Percentiles rank a stretch among this genome's conserved stretches.
Evolutionary conservation across 2,797 vertebrate species (phyloP).

Genomic region (Perodicticus potto): DNA sequence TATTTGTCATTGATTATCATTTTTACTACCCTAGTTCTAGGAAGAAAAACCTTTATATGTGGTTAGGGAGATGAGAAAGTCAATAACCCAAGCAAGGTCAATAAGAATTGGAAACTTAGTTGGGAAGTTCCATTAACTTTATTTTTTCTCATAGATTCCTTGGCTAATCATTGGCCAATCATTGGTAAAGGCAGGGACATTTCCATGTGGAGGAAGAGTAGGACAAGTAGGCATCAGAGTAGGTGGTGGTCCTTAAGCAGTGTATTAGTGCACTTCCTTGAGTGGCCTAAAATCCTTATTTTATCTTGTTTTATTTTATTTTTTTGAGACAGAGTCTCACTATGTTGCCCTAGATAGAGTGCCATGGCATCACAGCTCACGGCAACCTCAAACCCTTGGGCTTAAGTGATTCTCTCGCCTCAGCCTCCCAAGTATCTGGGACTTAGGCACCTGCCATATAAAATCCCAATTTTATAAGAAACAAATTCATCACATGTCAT

Average conservation of each 20-base stretch:
- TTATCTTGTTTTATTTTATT: too few relatives aligned
- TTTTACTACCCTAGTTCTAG: not conserved
- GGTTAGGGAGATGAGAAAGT: conserved; percentile 17
- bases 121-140: conserved; percentile 10
- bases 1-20: conserved; percentile 16
- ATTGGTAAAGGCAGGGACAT: not conserved
- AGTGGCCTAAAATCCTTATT: not conserved
- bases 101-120: not conserved
- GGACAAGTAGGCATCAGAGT: not conserved
- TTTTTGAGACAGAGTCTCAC: too few relatives aligned
- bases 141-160: not conserved
- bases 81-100: not conserved
- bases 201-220: not conserved
- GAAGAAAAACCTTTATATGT: not conserved
- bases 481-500: not conserved
- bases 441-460: too few relatives aligned
- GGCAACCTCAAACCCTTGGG: too few relatives aligned
- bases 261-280: not conserved
- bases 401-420: too few relatives aligned
- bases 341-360: too few relatives aligned
- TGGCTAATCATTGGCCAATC: not conserved
- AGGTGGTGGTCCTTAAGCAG: not conserved
- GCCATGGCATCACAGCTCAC: too few relatives aligned
- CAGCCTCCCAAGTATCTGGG: too few relatives aligned
- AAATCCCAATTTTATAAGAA: conserved; percentile 34